Base-by-base conservation (phyloP, 2,113 vertebrate species). In the Sciurus niger region DNA sequence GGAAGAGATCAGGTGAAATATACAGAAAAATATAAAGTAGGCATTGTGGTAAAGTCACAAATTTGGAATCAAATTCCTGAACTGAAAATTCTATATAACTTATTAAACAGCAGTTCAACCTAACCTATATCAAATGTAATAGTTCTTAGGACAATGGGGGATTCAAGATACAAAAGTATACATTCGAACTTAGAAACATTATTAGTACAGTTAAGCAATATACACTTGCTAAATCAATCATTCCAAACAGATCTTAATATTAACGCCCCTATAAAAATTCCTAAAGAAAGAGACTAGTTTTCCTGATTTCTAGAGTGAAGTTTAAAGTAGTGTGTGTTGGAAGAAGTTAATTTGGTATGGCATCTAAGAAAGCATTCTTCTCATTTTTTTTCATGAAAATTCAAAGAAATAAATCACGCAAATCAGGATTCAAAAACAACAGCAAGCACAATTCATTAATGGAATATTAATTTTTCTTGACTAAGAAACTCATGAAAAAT, bases 351-450 rank as follows among this genome's bases (percentile, higher is more conserved):
- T 63, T 83, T 2, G 0, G 1, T 3, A 58, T 68, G 48, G 3
- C 8, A 92, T 60, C n/a, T 12, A 80, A 3, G 14, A 95, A 84
- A 70, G 30, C 3, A 28, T n/a, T 96, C 43, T 77, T 80, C 24
- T 83, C 28, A n/a, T 83, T 58, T 70, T 79, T 83, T 0, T 72
- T 51, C 43, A 58, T 40, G 77, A 90, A 90, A 96, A 97, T 51
- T 90, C 88, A 91, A 95, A 95, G 3, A 84, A 97, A 76, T 86
- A 89, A 96, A 95, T 34, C 6, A 94, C 55, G 20, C 84, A 96
- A 58, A 68, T 25, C 24, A 96, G 30, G n/a, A 85, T 85, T 97
- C 30, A 65, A 98, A 95, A 94, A 93, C 80, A 96, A 95, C 46
- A 1, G 79, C n/a, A 53, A 73, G 60, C 55, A 82, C 48, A 93